Evolutionary conservation across 2,888 invertebrate species (phyloP).

Genomic region (Cantharis rustica): DNA sequence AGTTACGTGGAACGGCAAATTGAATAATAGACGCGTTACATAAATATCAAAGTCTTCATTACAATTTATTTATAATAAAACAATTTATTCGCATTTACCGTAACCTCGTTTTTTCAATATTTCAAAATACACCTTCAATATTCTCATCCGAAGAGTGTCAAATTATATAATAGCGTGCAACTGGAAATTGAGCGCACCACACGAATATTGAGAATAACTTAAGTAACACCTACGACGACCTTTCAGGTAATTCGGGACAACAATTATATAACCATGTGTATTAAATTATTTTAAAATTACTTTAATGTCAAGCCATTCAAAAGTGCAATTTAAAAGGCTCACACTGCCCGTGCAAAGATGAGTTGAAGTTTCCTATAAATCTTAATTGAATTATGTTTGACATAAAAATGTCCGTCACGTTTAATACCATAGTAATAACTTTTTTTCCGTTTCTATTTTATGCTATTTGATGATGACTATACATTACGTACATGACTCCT

Average conservation of each 20-base stretch:
- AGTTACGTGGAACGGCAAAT: neutral
- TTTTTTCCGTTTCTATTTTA: neutral
- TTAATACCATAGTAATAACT: neutral
- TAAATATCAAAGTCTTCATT: neutral
- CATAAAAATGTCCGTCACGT: neutral
- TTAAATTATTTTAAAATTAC: neutral
- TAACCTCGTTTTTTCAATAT: slow-evolving; percentile 1
- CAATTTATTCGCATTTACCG: neutral
- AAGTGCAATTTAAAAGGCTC: neutral
- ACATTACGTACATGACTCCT: neutral
- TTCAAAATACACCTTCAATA: slow-evolving; percentile 3
- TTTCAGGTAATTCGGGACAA: slow-evolving; percentile 44
- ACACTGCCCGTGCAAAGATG: neutral
- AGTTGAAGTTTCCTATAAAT: neutral
- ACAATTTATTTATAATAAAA: neutral
- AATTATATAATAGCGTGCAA: slow-evolving; percentile 42
- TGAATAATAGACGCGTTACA: neutral
- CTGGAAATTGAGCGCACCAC: slow-evolving; percentile 42
- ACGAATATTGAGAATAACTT: slow-evolving; percentile 38
- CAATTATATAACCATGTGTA: slow-evolving; percentile 41
- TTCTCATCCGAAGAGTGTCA: slow-evolving; percentile 35
- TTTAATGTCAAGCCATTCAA: neutral
- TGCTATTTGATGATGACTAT: neutral
- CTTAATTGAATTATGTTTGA: neutral
- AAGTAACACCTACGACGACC: slow-evolving; percentile 46